Base-by-base conservation (phyloP, 2,113 vertebrate genomes). In the Stigmatopora argus region DNA sequence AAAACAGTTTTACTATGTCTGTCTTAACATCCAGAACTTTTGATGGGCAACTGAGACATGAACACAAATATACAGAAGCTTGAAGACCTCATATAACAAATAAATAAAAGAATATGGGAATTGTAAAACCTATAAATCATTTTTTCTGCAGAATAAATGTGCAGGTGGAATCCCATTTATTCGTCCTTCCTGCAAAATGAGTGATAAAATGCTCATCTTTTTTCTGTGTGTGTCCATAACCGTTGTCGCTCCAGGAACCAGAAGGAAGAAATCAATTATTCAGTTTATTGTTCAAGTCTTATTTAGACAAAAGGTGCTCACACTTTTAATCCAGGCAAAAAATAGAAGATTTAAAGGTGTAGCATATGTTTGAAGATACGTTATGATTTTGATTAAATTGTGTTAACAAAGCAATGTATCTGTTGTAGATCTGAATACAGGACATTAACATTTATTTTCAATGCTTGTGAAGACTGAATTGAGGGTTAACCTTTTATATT, bases 251-350 rank as follows among this genome's bases (percentile, higher is more conserved):
- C 35, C 3, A 44, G 65, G 69, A 70, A 64, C 53, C n/a, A 55
- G 21, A 9, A 13, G 52, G 18, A 47, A 46, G 68, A 66, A 65
- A 77, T 83, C 26, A 78, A 84, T 75, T 77, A 83, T 74, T 77
- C 61, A 31, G 63, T 75, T 59, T 44, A 61, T 61, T 45, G 21
- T 45, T 61, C 11, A 44, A 66, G 60, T 23, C 70, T 73, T 61
- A 71, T 57, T 72, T 78, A 65, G 72, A 62, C 41, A 49, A 15
- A 70, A 71, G 58, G 74, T 77, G 69, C 45, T 65, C 6, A 0
- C 48, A 60, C 65, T 18, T 68, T 31, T 57, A 74, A 73, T 69
- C 66, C 34, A 45, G 23, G 62, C 8, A 49, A 14, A 31, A 31
- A 31, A 31, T 31, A 31, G 3, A 31, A 31, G 26, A 31, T 31